phyloP scores from a whole-genome alignment of 2,888 invertebrate genomes.

The Conchocele bisecta region DNA sequence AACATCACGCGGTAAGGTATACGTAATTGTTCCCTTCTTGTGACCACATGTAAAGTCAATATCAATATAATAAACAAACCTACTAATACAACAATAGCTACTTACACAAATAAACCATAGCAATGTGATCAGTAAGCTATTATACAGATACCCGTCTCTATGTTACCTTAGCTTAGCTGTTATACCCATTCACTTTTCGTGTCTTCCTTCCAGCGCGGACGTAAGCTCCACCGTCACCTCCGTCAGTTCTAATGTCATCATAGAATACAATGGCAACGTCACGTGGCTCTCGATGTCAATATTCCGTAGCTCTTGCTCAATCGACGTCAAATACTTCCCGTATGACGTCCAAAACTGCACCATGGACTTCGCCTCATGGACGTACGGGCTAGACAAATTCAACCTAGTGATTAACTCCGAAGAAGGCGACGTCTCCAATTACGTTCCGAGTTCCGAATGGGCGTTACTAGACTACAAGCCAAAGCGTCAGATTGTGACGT shows the following conservation, averaged over 20 bases:
- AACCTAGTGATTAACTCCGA: conserved; percentile 84
- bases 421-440: conserved; percentile 93
- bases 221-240: conserved; percentile 77
- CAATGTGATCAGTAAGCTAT: too few relatives aligned
- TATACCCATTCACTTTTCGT: too few relatives aligned
- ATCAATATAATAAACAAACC: too few relatives aligned
- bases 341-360: conserved; percentile 85
- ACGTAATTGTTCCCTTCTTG: too few relatives aligned
- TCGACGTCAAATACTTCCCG: conserved; percentile 85
- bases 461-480: conserved; percentile 86
- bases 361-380: conserved; percentile 85
- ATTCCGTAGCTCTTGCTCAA: conserved; percentile 84
- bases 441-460: conserved; percentile 96
- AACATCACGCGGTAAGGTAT: too few relatives aligned
- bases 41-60: too few relatives aligned
- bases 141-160: too few relatives aligned
- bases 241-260: conserved; percentile 85
- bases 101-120: too few relatives aligned
- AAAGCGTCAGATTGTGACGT: conserved; percentile 85
- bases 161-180: too few relatives aligned
- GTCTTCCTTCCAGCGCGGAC: conserved; percentile 77
- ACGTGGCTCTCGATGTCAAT: conserved; percentile 85
- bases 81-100: too few relatives aligned
- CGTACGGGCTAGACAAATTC: conserved; percentile 84
- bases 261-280: conserved; percentile 84